Conservation (phyloP, 1,140 invertebrate species). For the Chironomus striatipennis region DNA sequence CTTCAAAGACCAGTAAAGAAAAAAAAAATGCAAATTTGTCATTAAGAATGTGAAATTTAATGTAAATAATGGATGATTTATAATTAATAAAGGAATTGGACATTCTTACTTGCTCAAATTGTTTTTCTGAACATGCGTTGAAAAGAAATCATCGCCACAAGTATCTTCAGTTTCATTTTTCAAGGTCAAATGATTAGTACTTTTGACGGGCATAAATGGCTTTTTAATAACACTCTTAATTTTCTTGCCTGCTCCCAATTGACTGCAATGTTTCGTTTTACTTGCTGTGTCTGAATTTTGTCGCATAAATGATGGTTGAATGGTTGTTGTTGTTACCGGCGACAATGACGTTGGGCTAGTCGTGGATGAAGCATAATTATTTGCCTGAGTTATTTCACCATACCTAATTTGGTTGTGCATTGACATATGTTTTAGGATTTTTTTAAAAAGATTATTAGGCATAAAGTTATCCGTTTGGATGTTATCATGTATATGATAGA, state of each 20-base stretch:
- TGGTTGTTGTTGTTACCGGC: no score
- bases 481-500: no score
- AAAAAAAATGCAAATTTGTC: no score
- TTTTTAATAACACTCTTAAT: constrained; percentile 9
- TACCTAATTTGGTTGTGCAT: neutral
- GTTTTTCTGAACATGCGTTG: neutral
- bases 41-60: no score
- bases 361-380: neutral
- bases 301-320: neutral
- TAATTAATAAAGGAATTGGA: no score
- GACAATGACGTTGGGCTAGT: neutral
- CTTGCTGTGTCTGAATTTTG: neutral
- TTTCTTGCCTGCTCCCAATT: neutral
- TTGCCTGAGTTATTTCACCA: neutral
- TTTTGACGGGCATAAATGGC: neutral
- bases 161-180: constrained; percentile 17
- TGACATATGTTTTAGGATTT: neutral
- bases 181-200: constrained; percentile 7
- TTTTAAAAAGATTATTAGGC: no score
- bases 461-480: no score
- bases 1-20: no score
- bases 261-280: neutral
- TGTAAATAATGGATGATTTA: no score
- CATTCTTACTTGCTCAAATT: neutral
- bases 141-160: constrained; percentile 18